phyloP scores from a whole-genome alignment of 2,113 vertebrate genomes.

The Boleophthalmus pectinirostris region DNA sequence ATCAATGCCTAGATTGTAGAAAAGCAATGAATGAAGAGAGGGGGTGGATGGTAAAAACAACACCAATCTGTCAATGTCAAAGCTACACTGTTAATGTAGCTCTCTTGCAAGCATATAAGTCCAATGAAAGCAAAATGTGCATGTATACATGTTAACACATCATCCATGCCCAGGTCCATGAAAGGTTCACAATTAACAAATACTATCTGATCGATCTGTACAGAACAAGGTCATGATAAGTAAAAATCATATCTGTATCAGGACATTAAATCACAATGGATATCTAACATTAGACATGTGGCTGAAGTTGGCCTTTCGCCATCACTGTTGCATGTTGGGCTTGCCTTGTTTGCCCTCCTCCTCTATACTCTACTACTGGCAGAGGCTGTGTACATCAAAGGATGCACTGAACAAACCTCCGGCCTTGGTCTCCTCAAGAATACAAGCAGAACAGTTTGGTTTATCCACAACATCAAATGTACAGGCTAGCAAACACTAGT shows the following conservation, averaged over 20 bases:
- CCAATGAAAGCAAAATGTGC: not conserved
- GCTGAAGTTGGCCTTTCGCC: slow-evolving; percentile 28
- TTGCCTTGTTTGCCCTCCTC: slow-evolving; percentile 27
- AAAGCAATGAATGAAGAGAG: slow-evolving; percentile 23
- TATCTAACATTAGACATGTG: slow-evolving; percentile 27
- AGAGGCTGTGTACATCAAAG: slow-evolving; percentile 51
- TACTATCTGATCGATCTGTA: not conserved
- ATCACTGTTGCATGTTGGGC: slow-evolving; percentile 22
- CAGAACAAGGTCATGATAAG: not conserved
- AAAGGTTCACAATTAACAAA: not conserved
- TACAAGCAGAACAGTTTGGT: slow-evolving; percentile 8
- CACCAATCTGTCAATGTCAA: slow-evolving; percentile 44
- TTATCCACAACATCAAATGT: not conserved
- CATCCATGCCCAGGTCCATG: too few species aligned
- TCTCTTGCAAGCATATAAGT: not conserved
- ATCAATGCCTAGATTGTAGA: slow-evolving; percentile 42
- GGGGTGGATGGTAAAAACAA: slow-evolving; percentile 36
- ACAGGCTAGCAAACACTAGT: not conserved
- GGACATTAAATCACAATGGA: not conserved
- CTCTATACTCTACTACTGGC: slow-evolving; percentile 36
- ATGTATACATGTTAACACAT: not conserved
- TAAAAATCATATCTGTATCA: not conserved
- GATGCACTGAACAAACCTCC: slow-evolving; percentile 44
- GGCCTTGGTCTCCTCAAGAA: slow-evolving; percentile 43
- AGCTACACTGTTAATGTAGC: slow-evolving; percentile 22